These are phyloP conservation scores for Gymnobelideus leadbeateri DNA, from an alignment of 2,113 vertebrate genomes.

Conservation along the genomic window DNA sequence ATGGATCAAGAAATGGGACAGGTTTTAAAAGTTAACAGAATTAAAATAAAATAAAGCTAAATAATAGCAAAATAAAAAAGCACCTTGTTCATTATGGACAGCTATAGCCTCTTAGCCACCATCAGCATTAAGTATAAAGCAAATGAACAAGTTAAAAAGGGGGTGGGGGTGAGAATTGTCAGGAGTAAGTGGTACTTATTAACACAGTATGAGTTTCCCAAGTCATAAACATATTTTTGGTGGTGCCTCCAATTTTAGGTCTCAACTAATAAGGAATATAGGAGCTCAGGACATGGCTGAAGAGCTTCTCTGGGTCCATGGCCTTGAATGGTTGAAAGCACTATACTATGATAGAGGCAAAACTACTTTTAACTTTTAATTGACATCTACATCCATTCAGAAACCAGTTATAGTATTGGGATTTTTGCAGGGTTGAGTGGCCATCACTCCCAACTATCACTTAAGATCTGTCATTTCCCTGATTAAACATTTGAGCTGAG, in stretches of 20 bases:
- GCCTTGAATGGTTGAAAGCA: slow-evolving; percentile 13
- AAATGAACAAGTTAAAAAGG: background rate
- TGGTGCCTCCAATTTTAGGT: slow-evolving; percentile 51
- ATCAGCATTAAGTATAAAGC: background rate
- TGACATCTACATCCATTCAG: slow-evolving; percentile 33
- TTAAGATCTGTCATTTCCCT: slow-evolving; percentile 13
- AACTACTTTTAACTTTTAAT: slow-evolving; percentile 44
- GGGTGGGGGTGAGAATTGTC: background rate
- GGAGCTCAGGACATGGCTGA: slow-evolving; percentile 13
- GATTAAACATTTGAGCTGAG: slow-evolving; percentile 70
- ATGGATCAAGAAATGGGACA: background rate
- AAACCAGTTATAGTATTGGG: slow-evolving; percentile 28
- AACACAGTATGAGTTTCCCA: slow-evolving; percentile 4
- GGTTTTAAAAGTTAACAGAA: background rate
- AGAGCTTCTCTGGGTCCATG: background rate
- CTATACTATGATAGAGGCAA: slow-evolving; percentile 36
- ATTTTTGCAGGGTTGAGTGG: background rate
- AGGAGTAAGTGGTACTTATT: background rate
- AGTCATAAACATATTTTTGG: slow-evolving; percentile 25
- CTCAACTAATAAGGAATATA: slow-evolving; percentile 29
- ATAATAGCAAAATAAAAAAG: background rate
- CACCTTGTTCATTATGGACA: background rate
- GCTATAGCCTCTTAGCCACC: background rate
- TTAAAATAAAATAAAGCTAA: background rate
- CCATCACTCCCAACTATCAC: background rate